Base-by-base conservation (phyloP, 2,113 vertebrate genomes). In the Trachemys scripta region DNA sequence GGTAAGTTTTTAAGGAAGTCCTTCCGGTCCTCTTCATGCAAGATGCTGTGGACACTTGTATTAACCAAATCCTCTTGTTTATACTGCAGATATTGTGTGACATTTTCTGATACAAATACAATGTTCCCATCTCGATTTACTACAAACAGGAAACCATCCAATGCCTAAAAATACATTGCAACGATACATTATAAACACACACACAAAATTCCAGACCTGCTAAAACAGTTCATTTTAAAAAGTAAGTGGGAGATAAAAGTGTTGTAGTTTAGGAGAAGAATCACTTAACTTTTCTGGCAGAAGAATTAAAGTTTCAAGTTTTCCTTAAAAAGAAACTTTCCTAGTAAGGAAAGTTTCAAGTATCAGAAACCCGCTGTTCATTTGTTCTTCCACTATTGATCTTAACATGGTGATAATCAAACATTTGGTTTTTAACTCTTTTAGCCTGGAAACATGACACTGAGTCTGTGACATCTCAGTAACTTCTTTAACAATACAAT, bases 51-150 rank as follows among this genome's bases (percentile, higher is more conserved):
- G 88, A 99, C 99, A 85, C 99, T 99, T 85, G 99, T 99, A 97
- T 99, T 99, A 91, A 99, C 99, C 94, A 99, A 98, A 97, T 99
- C 99, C 95, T 99, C 99, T 97, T 99, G 99, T 92, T 99, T 99
- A 98, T 99, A 99, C 50, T 99, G 99, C 82, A 99, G 98, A 96
- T 99, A 99, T 88, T 99, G 99, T 10, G 99, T 99, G 95, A 99
- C 99, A 84, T 99, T 99, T 98, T 99, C 99, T 25, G 99, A 99
- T 90, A 99, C 99, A 96, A 99, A 99, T 11, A 99, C 99, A 90
- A 99, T 99, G 98, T 98, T 99, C 96, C 99, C 99, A 88, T 99
- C 99, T 93, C 99, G 98, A 98, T 99, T 99, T 90, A 99, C 99
- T 93, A 99, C 99, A 97, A 99, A 99, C 84, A 99, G 98, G 95